Base-by-base conservation (phyloP, 1,140 invertebrate species). In the Polypedilum vanderplanki region DNA sequence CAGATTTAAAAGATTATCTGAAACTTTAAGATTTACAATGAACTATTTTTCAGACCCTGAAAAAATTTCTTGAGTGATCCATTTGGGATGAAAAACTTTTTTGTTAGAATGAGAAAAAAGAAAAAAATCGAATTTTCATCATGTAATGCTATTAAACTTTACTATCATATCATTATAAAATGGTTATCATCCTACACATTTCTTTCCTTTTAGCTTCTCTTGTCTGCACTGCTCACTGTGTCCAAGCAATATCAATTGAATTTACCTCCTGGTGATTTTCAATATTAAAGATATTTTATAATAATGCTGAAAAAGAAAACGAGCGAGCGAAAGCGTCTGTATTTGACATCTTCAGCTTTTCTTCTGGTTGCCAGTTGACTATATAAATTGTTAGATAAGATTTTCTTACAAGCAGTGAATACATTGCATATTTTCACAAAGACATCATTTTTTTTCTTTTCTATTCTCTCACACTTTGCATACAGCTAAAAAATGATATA, bases 281-380 rank as follows among this genome's bases (percentile, higher is more conserved):
- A 15, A 15, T 46, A 46, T 46, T 46, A 57, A 57, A 57, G 46
- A 57, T 57, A 57, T 57, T 57, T 57, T 57, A 57, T 57, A 57
- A 57, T 57, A 57, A 57, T 57, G 46, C 46, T n/a, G 24, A 33
- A 33, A 33, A 33, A 33, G 24, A 33, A 33, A 33, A 33, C 24
- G 24, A 33, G 24, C 24, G 24, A 33, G 24, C 24, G 24, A 33
- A 15, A 57, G n/a, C 12, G 46, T 57, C 46, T 57, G 46, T 12
- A 57, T 15, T 57, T 57, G 46, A 57, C 46, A 57, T 57, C n/a
- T 57, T 57, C 46, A 57, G 12, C n/a, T 57, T 57, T 57, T 57
- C 24, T 33, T 33, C 24, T 33, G 24, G 24, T 33, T 33, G 24
- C 24, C 24, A 33, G 24, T 33, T 33, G 24, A 33, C 24, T 33